phyloP scores from a whole-genome alignment of 2,113 vertebrate species.

The Piaya cayana region DNA sequence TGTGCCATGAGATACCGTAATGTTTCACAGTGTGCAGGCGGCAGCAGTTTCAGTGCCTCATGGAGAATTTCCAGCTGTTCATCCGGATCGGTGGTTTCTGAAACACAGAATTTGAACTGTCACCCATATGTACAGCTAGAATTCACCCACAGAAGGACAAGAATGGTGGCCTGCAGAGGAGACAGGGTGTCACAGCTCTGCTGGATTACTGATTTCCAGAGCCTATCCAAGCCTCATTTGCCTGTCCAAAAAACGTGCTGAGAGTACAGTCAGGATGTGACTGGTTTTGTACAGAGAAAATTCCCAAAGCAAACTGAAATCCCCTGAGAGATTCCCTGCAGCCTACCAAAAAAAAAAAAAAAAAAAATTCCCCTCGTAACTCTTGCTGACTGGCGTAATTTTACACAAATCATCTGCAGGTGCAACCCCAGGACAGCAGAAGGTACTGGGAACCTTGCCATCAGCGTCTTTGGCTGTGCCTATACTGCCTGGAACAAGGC shows the following conservation, averaged over 20 bases:
- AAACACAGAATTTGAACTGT: constrained; percentile 29
- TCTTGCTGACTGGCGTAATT: not conserved
- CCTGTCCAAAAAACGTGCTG: not conserved
- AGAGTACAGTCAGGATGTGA: not conserved
- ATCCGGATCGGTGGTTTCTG: constrained; percentile 90
- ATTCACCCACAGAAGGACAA: not conserved
- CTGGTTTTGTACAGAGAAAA: not conserved
- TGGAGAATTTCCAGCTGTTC: constrained; percentile 93
- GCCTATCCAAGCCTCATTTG: not conserved
- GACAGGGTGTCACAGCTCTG: not conserved
- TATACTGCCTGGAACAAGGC: not conserved
- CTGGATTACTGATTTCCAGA: not conserved
- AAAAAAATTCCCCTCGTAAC: not conserved
- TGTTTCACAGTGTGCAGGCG: constrained; percentile 96
- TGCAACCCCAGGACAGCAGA: constrained; percentile 1
- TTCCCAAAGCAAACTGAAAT: not conserved
- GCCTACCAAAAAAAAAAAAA: not conserved
- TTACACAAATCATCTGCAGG: not conserved
- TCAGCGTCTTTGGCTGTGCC: not conserved
- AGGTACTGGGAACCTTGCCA: constrained; percentile 32
- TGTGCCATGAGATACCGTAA: constrained; percentile 97
- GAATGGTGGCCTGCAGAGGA: not conserved
- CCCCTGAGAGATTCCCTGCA: not conserved
- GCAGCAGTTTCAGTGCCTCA: constrained; percentile 93
- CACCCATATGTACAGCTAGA: not conserved